Conservation (phyloP, 2,888 invertebrate genomes). For the Arge pagana region DNA sequence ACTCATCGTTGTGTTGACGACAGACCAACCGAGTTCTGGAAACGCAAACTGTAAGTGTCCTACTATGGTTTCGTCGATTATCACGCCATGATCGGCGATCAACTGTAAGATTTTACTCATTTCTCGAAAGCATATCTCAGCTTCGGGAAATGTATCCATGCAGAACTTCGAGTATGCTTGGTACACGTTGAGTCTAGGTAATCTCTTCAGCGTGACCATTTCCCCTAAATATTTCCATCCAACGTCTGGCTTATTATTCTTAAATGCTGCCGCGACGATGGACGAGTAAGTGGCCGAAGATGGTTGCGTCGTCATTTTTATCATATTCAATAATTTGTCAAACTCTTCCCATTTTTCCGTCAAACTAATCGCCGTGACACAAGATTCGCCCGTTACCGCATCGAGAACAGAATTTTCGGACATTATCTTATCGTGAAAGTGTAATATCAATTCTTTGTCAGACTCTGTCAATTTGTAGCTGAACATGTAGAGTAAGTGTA, state of each 20-base stretch:
- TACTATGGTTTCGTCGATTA: conserved; percentile 52
- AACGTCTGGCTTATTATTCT: conserved; percentile 61
- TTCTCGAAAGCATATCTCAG: conserved; percentile 52
- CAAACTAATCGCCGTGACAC: conserved; percentile 67
- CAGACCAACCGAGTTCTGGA: conserved; percentile 32
- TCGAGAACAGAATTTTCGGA: conserved; percentile 66
- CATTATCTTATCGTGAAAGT: conserved; percentile 60
- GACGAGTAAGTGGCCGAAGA: conserved; percentile 61
- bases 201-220: conserved; percentile 59
- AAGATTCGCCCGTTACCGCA: conserved; percentile 63
- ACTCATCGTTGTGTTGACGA: conserved; percentile 34
- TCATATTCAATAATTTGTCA: conserved; percentile 65
- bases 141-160: conserved; percentile 55
- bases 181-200: conserved; percentile 60
- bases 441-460: conserved; percentile 63
- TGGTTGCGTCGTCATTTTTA: conserved; percentile 61
- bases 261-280: conserved; percentile 66
- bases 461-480: conserved; percentile 52
- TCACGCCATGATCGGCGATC: conserved; percentile 61
- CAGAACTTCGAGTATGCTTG: conserved; percentile 62
- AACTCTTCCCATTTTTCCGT: conserved; percentile 70
- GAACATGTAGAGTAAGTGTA: conserved; percentile 62
- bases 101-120: conserved; percentile 66
- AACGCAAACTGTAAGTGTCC: conserved; percentile 42
- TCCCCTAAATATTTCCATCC: conserved; percentile 68